Conservation (phyloP, 2,888 invertebrate species). For the Drosophila nigricruria region DNA sequence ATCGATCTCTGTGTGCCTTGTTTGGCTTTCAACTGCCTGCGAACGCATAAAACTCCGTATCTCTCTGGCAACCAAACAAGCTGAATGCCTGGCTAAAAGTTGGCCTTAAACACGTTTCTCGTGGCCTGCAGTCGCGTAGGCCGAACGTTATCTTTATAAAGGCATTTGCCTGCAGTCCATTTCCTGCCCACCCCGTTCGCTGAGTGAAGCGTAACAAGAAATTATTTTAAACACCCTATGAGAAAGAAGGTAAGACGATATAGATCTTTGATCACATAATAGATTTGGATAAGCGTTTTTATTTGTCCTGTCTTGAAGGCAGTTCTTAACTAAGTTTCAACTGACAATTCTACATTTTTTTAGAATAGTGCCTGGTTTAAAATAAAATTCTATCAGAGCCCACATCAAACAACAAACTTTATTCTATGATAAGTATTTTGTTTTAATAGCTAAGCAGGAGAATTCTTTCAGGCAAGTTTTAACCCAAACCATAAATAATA, state of each 20-base stretch:
- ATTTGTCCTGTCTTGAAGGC: neutral
- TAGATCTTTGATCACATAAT: conserved; percentile 15
- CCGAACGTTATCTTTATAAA: conserved; percentile 52
- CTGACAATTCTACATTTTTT: neutral
- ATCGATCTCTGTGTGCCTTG: conserved; percentile 40
- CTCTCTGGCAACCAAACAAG: conserved; percentile 34
- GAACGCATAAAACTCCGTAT: conserved; percentile 52
- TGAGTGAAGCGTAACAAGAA: conserved; percentile 22
- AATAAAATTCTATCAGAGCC: neutral
- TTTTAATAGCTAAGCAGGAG: neutral
- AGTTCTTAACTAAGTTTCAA: no score
- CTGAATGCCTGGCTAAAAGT: conserved; percentile 35
- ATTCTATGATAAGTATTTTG: no score
- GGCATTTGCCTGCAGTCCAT: conserved; percentile 49
- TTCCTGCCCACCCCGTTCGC: conserved; percentile 36
- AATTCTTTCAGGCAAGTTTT: neutral
- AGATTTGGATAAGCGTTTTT: conserved; percentile 1
- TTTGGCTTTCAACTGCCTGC: conserved; percentile 64
- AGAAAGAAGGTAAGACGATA: conserved; percentile 8
- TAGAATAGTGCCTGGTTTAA: neutral
- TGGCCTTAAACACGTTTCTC: conserved; percentile 50
- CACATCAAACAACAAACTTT: no score
- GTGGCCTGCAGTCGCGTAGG: conserved; percentile 47
- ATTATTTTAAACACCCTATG: conserved; percentile 21
- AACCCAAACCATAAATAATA: neutral